Evolutionary conservation across 92 coral and sea anemone genomes (phyloP), one percentile per base, ranked within the genome.

Genomic region (Phenganax marumi): DNA sequence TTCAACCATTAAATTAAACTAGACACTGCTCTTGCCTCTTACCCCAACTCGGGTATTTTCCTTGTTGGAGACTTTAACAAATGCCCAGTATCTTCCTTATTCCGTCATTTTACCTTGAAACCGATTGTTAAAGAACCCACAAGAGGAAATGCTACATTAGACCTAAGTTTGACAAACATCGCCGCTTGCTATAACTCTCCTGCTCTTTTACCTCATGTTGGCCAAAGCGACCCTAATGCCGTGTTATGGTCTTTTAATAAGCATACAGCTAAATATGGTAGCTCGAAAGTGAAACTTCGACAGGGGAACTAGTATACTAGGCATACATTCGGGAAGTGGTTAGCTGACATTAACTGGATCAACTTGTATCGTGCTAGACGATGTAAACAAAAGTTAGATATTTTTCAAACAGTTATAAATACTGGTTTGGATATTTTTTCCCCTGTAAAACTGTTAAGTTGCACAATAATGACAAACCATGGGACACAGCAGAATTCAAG

Each of bases 401-500:
- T 63, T 12, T 63, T 63, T 60, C 8, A 8, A 60, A n/a, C 10
- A 16, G 18, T 60, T 23, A 60, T 60, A 60, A n/a, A 60, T 60
- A 60, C 68, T 8, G 19, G 68, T 7, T n/a, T 60, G 68, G 68
- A 60, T n/a, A 10, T 16, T 76, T 84, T 50, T 43, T 75, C 50
- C 87, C 84, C 25, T 13, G 22, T 25, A 65, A 16, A 52, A 52
- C 39, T 47, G 80, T 71, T 17, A 82, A 54, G n/a, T n/a, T n/a
- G n/a, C n/a, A n/a, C n/a, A n/a, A n/a, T n/a, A n/a, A n/a, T n/a
- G n/a, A n/a, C n/a, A 43, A 82, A 54, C 80, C 80, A 50, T 82
- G 80, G 80, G 61, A 70, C 10, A 82, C 86, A 43, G 24, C 86
- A 52, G 80, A 52, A 14, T 76, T 51, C 25, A 71, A 71, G 80